These are phyloP conservation scores for Alligator mississippiensis DNA, from an alignment of 2,113 vertebrate genomes.

Conservation along the genomic window DNA sequence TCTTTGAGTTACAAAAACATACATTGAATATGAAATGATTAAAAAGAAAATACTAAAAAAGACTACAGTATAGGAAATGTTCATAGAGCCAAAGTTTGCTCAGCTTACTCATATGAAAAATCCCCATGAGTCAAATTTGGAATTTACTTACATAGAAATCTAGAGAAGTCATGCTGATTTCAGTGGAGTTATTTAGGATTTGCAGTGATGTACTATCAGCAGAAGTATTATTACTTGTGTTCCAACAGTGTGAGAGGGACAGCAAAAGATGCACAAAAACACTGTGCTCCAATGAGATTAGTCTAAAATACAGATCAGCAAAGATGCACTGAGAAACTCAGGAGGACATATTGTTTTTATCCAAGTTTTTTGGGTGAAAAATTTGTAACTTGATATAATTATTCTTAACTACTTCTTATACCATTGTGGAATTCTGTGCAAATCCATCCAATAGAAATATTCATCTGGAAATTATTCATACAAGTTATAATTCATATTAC, in stretches of 20 bases:
- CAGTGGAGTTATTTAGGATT: background rate
- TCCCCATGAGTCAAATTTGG: background rate
- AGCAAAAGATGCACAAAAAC: background rate
- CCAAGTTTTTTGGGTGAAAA: background rate
- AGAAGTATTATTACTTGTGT: background rate
- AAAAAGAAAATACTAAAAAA: background rate
- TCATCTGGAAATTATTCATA: background rate
- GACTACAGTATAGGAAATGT: background rate
- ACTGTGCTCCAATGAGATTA: too few relatives aligned
- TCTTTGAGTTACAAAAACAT: background rate
- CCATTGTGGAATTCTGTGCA: background rate
- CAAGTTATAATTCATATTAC: too few relatives aligned
- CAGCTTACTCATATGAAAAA: background rate
- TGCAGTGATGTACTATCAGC: background rate
- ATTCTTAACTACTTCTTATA: background rate
- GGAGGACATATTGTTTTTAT: background rate
- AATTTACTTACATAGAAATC: background rate
- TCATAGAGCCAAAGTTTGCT: background rate
- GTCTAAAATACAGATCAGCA: background rate
- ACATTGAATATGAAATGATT: background rate
- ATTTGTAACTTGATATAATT: background rate
- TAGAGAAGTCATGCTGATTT: background rate
- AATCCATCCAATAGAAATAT: background rate
- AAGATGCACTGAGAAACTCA: background rate
- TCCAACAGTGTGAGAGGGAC: background rate